Conservation (phyloP, 2,797 vertebrate genomes). For the Anguilla pacifica region DNA sequence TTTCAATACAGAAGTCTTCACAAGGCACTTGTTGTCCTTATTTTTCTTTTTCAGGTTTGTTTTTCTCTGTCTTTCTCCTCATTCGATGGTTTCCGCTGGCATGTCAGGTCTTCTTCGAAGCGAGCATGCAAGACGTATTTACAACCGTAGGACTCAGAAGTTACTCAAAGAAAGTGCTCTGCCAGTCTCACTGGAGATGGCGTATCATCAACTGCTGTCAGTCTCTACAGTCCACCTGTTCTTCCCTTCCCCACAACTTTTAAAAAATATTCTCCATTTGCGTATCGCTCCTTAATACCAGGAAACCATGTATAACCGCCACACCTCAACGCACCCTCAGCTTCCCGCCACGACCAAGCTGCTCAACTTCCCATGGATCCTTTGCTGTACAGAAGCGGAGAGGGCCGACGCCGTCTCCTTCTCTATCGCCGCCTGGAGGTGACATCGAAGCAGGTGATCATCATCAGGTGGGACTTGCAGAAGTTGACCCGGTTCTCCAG, state of each 20-base stretch:
- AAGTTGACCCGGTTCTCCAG: slow-evolving; percentile 96
- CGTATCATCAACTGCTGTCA: slow-evolving; percentile 50
- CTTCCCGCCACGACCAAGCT: slow-evolving; percentile 25
- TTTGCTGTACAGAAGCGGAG: neutral
- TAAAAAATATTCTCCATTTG: slow-evolving; percentile 46
- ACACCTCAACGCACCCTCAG: slow-evolving; percentile 24
- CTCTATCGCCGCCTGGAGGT: slow-evolving; percentile 86
- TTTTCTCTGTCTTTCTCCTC: slow-evolving; percentile 55
- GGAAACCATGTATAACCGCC: slow-evolving; percentile 21
- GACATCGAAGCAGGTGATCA: slow-evolving; percentile 98
- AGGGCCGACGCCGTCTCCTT: neutral
- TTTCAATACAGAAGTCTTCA: slow-evolving; percentile 85
- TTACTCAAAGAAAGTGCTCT: slow-evolving; percentile 77
- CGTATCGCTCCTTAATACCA: slow-evolving; percentile 25
- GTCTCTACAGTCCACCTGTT: neutral
- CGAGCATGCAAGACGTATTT: slow-evolving; percentile 71
- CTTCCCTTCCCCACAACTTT: slow-evolving; percentile 35
- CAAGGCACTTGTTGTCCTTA: slow-evolving; percentile 87
- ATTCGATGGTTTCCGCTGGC: slow-evolving; percentile 31
- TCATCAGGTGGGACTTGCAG: slow-evolving; percentile 99
- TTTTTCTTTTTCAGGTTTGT: slow-evolving; percentile 55
- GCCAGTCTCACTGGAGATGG: slow-evolving; percentile 63
- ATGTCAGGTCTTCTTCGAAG: slow-evolving; percentile 44
- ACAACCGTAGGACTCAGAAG: slow-evolving; percentile 65
- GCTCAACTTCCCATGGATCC: slow-evolving; percentile 36